Evolutionary conservation across 1,140 invertebrate genomes (phyloP).

Genomic region (Rhopalosiphum padi): DNA sequence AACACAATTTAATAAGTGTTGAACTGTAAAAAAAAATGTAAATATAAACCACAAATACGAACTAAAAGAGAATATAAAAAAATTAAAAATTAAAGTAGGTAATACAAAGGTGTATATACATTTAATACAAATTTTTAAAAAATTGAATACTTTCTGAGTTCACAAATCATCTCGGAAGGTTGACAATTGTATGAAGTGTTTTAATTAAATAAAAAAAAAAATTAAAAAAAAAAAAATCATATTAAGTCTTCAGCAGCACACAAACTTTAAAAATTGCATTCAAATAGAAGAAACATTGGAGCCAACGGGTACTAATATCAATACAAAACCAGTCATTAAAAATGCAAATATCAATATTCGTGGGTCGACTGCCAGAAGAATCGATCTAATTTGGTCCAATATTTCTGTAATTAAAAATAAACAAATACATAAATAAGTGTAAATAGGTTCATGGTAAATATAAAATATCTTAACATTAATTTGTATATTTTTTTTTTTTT

Average conservation of each 20-base stretch:
- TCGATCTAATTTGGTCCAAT: constrained; percentile 30
- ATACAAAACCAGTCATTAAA: constrained; percentile 41
- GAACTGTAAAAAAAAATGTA: background rate
- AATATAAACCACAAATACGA: constrained; percentile 14
- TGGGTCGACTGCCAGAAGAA: background rate
- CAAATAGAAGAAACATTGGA: background rate
- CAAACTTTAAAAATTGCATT: constrained; percentile 11
- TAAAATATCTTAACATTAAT: no score
- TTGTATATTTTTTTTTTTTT: no score
- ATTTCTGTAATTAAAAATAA: constrained; percentile 40
- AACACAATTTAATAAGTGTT: background rate
- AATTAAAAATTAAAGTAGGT: constrained; percentile 1
- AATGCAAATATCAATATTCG: constrained; percentile 37
- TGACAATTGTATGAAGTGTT: background rate
- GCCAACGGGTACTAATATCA: background rate
- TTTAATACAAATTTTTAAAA: constrained; percentile 27
- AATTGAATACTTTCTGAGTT: background rate
- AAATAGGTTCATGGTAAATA: no score
- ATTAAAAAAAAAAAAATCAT: background rate
- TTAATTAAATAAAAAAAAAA: background rate
- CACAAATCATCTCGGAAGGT: background rate
- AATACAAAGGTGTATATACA: constrained; percentile 48
- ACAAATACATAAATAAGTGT: background rate
- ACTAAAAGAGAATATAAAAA: background rate
- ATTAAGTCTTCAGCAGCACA: constrained; percentile 34